Evolutionary conservation across 1,140 invertebrate genomes (phyloP), one percentile per base, ranked within the genome.

Genomic region (Camponotus vicinus): DNA sequence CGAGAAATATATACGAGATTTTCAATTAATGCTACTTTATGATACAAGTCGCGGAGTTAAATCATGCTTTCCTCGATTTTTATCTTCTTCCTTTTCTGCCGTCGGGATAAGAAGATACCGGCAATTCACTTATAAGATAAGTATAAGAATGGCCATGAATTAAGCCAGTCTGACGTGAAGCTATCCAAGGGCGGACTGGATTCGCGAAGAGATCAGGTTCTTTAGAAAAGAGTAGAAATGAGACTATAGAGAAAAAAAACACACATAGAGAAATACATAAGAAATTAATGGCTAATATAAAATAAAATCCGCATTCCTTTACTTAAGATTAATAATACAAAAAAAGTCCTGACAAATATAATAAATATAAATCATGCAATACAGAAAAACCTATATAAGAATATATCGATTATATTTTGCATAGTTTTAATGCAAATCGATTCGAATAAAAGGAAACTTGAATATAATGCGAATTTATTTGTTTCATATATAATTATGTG

Each of bases 1-100:
- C 13, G 32, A 11, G 55, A 61, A 82, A 76, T 77, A 87, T 73
- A 87, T 73, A 84, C 34, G 78, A 87, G 79, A 88, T 91, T 90
- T 86, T 88, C 88, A 91, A 89, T 91, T 91, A 92, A 91, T 91
- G 86, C 49, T 88, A 90, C 34, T 92, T 91, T 92, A 91, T 80
- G 91, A 80, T 77, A 85, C 78, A 66, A 75, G 70, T 78, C 64
- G 34, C n/a, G 27, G n/a, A 71, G 57, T 77, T 70, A 77, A 84
- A 71, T 59, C 64, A 61, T 64, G 40, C 77, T 73, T 69, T 63
- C 40, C 9, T 45, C 49, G 55, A 69, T 67, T 13, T 49, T 69
- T 4, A 52, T 52, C 49, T 52, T 52, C 15, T 89, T 80, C 76
- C 37, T 87, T 89, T 89, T 89, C 63, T 86, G 21, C 63, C 57